These are phyloP conservation scores for Xiphophorus couchianus DNA, from an alignment of 2,113 vertebrate genomes.

Conservation along the genomic window DNA sequence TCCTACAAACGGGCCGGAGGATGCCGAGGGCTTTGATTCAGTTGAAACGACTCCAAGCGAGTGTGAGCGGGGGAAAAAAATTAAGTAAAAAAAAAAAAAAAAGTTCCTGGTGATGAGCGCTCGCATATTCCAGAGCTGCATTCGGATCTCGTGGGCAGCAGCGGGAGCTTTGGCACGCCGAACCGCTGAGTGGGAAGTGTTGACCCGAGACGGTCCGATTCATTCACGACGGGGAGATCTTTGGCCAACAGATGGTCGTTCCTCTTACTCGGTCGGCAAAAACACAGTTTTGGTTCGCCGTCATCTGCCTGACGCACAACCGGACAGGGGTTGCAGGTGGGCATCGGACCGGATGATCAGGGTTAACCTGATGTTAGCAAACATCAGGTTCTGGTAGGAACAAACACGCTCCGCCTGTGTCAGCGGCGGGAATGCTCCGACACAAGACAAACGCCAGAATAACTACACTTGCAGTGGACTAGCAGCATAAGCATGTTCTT, in stretches of 20 bases:
- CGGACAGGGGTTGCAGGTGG: conserved; percentile 19
- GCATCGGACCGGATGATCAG: conserved; percentile 42
- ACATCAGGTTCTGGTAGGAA: conserved; percentile 12
- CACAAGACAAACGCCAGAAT: background rate
- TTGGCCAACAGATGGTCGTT: conserved; percentile 10
- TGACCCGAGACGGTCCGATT: conserved; percentile 34
- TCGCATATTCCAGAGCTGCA: conserved; percentile 52
- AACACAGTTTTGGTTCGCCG: background rate
- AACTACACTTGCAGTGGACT: no score
- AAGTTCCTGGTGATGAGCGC: conserved; percentile 38
- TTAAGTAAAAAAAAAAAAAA: conserved; percentile 26
- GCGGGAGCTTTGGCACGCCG: conserved; percentile 38
- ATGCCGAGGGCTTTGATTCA: conserved; percentile 24
- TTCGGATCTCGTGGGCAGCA: conserved; percentile 55
- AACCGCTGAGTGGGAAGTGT: conserved; percentile 52
- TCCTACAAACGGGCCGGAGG: conserved; percentile 12
- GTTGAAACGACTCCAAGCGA: conserved; percentile 33
- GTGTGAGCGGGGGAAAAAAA: background rate
- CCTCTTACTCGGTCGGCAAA: background rate
- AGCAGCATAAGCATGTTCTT: no score
- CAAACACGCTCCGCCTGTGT: conserved; percentile 14
- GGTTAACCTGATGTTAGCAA: conserved; percentile 52
- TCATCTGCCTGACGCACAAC: background rate
- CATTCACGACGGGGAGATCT: conserved; percentile 18
- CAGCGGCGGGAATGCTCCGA: conserved; percentile 17